These are phyloP conservation scores for Panthera tigris DNA, from an alignment of 2,113 vertebrate species.

Conservation along the genomic window DNA sequence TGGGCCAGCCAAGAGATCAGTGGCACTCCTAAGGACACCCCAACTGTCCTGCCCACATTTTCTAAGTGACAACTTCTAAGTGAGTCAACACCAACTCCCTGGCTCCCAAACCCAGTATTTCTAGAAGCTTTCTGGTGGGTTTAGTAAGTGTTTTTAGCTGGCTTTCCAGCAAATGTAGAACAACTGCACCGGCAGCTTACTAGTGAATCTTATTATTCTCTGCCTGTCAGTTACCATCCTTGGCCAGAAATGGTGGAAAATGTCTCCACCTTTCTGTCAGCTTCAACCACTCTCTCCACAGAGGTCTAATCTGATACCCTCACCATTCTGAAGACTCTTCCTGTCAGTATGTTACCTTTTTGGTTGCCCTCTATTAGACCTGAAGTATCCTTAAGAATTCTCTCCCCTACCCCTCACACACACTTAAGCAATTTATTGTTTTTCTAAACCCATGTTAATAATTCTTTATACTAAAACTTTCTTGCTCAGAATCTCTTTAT, in stretches of 20 bases:
- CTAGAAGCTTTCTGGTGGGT: not conserved
- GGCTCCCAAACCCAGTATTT: not conserved
- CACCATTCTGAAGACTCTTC: not conserved
- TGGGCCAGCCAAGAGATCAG: fast-evolving
- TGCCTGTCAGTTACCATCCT: not conserved
- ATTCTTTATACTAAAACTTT: not conserved
- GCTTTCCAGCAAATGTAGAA: not conserved
- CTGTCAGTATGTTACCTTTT: not conserved
- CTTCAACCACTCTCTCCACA: not conserved
- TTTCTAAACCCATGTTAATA: not conserved
- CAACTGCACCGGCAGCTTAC: not conserved
- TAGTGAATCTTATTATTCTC: not conserved
- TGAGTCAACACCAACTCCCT: not conserved
- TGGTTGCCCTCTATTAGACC: not conserved
- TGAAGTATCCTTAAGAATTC: not conserved
- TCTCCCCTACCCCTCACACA: not conserved
- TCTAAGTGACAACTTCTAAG: not conserved
- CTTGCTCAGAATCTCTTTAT: not conserved
- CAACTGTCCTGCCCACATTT: not conserved
- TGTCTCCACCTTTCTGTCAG: not conserved
- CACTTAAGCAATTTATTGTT: not conserved
- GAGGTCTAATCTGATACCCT: not conserved
- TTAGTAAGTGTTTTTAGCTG: not conserved
- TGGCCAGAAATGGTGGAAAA: not conserved
- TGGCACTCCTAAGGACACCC: fast-evolving